A percentile compares a stretch with the other conserved stretches of the same genome.
phyloP scores from a whole-genome alignment of 1,140 invertebrate genomes.

The Chionoecetes opilio region DNA sequence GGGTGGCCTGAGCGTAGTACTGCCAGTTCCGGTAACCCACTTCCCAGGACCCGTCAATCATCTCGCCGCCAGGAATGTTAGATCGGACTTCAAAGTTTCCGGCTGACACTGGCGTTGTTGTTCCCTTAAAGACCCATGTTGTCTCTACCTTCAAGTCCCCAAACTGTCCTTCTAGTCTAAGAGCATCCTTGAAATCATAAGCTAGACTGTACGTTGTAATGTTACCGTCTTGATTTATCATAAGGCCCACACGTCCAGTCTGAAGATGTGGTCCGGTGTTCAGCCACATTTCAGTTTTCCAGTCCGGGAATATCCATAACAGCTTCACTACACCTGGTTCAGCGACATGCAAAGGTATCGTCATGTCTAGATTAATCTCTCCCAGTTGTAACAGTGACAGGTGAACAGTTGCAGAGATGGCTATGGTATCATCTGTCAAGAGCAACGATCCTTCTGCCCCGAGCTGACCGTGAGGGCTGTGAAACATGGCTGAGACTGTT shows the following conservation, averaged over 20 bases:
- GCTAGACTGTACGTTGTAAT: constrained; percentile 46
- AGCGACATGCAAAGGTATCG: background rate
- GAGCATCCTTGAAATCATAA: constrained; percentile 49
- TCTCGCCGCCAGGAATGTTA: constrained; percentile 57
- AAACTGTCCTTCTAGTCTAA: constrained; percentile 60
- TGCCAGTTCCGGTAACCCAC: constrained; percentile 30
- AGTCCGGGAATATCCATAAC: background rate
- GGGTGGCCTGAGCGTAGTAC: background rate
- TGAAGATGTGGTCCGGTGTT: background rate
- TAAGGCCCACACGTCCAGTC: constrained; percentile 25
- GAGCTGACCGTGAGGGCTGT: constrained; percentile 12
- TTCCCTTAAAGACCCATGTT: constrained; percentile 39
- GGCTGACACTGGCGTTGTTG: background rate
- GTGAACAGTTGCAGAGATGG: background rate
- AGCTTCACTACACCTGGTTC: background rate
- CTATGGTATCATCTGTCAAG: background rate
- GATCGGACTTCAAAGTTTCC: constrained; percentile 57
- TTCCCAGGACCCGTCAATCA: constrained; percentile 61
- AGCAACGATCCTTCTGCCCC: constrained; percentile 35
- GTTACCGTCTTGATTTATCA: background rate
- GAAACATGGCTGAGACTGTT: constrained; percentile 2
- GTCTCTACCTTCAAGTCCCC: constrained; percentile 36
- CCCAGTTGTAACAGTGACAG: constrained; percentile 41
- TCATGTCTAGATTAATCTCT: background rate
- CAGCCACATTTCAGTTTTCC: background rate